A percentile compares a stretch with the other conserved stretches of the same genome.
Conservation (phyloP, 2,113 vertebrate genomes). For the Leiothrix lutea region DNA sequence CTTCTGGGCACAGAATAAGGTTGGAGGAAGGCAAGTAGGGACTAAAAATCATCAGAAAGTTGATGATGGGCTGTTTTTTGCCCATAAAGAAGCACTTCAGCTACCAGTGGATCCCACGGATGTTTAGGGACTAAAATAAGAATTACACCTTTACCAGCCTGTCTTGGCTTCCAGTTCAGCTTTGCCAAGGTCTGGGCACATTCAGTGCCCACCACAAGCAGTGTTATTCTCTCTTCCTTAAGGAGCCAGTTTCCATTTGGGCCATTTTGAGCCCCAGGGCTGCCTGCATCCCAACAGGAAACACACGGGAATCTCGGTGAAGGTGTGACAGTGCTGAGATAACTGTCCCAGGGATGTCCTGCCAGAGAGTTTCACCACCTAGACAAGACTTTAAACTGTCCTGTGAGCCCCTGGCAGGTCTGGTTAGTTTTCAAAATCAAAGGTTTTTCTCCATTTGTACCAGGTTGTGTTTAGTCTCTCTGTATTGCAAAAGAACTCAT, state of each 20-base stretch:
- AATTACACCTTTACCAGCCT: background rate
- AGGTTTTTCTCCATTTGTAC: background rate
- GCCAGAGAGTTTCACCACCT: background rate
- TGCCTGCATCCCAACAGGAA: background rate
- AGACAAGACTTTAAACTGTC: background rate
- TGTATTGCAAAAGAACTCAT: background rate
- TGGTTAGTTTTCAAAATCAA: background rate
- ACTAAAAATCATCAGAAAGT: background rate
- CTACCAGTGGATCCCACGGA: background rate
- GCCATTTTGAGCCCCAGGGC: background rate
- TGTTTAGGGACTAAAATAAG: background rate
- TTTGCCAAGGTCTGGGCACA: background rate
- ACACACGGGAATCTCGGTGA: rapidly evolving
- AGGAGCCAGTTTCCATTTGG: background rate
- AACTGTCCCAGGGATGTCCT: background rate
- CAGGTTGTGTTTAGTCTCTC: background rate
- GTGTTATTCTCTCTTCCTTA: background rate
- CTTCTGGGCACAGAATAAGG: background rate
- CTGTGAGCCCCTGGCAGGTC: background rate
- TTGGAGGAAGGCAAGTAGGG: background rate
- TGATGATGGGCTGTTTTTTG: background rate
- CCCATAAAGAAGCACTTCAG: background rate
- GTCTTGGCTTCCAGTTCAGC: background rate
- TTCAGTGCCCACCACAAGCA: background rate
- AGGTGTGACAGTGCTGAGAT: background rate